Evolutionary conservation across 2,888 invertebrate genomes (phyloP).

Genomic region (Ecliptopera silaceata): DNA sequence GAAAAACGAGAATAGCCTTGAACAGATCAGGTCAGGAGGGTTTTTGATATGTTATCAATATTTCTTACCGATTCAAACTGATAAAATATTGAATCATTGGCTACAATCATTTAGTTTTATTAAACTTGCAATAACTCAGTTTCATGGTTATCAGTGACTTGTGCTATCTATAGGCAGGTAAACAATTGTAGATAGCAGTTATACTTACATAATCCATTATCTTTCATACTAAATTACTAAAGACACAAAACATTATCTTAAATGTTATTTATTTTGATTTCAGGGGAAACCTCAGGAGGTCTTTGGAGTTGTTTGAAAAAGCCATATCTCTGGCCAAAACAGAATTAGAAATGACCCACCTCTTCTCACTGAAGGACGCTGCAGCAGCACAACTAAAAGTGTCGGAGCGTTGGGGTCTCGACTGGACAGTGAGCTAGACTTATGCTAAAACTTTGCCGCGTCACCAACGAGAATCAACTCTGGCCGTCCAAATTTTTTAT

Average conservation of each 20-base stretch:
- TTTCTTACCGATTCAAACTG: constrained; percentile 16
- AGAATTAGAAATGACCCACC: constrained; percentile 94
- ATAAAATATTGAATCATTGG: constrained; percentile 15
- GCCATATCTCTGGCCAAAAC: constrained; percentile 94
- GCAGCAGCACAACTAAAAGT: constrained; percentile 94
- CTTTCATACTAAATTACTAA: not conserved
- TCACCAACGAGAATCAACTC: constrained; percentile 62
- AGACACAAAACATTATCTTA: not conserved
- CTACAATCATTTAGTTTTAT: constrained; percentile 9
- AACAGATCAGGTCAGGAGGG: constrained; percentile 10
- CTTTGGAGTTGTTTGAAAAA: constrained; percentile 93
- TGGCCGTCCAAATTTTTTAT: constrained; percentile 47
- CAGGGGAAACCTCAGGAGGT: constrained; percentile 92
- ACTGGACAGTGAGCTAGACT: constrained; percentile 80
- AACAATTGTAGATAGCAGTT: constrained; percentile 33
- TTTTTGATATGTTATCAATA: constrained; percentile 22
- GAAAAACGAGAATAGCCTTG: constrained; percentile 6
- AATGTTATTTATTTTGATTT: constrained; percentile 47
- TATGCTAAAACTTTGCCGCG: constrained; percentile 38
- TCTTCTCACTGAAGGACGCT: constrained; percentile 94
- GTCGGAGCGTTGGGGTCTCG: constrained; percentile 88
- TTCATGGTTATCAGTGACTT: constrained; percentile 22
- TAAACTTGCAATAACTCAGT: constrained; percentile 4
- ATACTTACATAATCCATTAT: constrained; percentile 19
- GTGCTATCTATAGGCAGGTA: constrained; percentile 36